Evolutionary conservation across 2,797 vertebrate species (phyloP), one percentile per base, ranked within the genome.

Genomic region (Heteromormyrus szaboi): DNA sequence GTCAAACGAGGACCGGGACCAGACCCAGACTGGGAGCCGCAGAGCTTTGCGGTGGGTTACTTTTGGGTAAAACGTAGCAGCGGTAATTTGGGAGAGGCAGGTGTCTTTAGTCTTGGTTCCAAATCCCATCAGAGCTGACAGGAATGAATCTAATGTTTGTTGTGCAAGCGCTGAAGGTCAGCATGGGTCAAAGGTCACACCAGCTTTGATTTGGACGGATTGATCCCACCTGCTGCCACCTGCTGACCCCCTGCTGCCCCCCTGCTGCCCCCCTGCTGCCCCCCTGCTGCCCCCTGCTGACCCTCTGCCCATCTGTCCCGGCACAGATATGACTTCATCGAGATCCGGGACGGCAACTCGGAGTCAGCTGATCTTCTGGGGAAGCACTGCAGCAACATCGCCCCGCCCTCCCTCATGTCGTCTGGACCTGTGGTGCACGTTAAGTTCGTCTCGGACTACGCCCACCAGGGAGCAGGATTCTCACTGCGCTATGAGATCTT

Each of bases 401-500:
- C 99, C 9, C 99, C 99, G 0, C 96, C 98, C 0, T 97, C 98
- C 4, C 98, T 99, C 95, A 97, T 98, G 89, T 99, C 99, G 2
- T 99, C 98, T 0, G 98, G 99, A 6, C 93, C 97, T 0, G 95
- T 96, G 89, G 96, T 99, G 6, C 97, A 97, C 88, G 99, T 99
- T 93, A 95, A 96, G 89, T 99, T 99, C 87, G 98, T 97, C 2
- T 99, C 99, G 0, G 99, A 99, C 94, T 99, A 99, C 0, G 98
- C 97, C 53, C 97, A 99, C 90, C 98, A 99, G 93, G 98, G 98
- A 54, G 98, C 98, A 0, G 99, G 99, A 88, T 99, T 99, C 95
- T 99, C 98, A 0, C 96, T 99, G 90, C 98, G 98, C 93, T 99
- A 99, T 0, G 98, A 99, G 96, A 99, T 99, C 96, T 98, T 97